Conservation (phyloP, 2,113 vertebrate species). For the Chinchilla lanigera region DNA sequence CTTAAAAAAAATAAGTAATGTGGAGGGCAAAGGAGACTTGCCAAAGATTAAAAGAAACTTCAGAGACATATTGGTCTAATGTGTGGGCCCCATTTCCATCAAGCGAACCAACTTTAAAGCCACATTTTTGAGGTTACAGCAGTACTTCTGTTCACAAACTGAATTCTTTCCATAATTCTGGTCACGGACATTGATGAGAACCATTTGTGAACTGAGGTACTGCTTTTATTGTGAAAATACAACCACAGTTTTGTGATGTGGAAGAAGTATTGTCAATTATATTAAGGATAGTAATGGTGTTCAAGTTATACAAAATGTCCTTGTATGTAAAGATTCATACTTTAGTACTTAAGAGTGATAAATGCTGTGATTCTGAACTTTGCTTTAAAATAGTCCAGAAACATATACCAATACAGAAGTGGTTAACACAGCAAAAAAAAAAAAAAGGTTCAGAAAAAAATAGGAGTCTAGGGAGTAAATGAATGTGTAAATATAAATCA, state of each 20-base stretch:
- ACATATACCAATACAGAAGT: not conserved
- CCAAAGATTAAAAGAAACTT: not conserved
- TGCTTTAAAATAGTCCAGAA: constrained; percentile 10
- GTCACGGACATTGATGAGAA: not conserved
- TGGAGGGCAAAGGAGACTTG: not conserved
- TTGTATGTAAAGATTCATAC: not conserved
- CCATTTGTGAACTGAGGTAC: not conserved
- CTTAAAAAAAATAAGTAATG: not conserved
- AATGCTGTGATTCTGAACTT: not conserved
- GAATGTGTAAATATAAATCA: not conserved
- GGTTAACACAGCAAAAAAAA: not conserved
- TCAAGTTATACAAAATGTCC: not conserved
- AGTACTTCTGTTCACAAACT: not conserved
- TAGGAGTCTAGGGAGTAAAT: not conserved
- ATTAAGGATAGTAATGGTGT: not conserved
- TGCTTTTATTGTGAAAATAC: not conserved
- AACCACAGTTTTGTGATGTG: not conserved
- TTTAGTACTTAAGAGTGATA: not conserved
- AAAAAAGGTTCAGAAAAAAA: not conserved
- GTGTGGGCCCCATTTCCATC: not conserved
- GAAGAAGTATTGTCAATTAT: not conserved
- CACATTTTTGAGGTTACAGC: not conserved
- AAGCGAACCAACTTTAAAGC: not conserved
- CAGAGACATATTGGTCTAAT: not conserved
- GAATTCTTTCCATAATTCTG: not conserved